Percentiles rank a stretch among this genome's conserved stretches.
These are phyloP conservation scores for Saccostrea echinata DNA, from an alignment of 1,140 invertebrate species.

Conservation along the genomic window DNA sequence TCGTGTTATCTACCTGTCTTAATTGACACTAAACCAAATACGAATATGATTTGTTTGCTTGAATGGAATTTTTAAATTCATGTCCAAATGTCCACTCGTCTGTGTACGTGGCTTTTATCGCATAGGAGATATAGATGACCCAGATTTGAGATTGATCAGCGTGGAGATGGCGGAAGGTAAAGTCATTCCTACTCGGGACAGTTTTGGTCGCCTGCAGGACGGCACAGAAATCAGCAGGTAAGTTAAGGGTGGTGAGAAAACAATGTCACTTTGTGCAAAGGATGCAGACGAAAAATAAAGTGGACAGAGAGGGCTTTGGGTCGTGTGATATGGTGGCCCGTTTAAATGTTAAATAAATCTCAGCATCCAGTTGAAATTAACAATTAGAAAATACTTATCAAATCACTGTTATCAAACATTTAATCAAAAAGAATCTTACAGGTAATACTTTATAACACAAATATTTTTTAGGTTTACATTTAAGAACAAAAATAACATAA, in stretches of 20 bases:
- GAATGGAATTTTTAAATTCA: neutral
- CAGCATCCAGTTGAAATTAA: too few relatives aligned
- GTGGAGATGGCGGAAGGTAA: neutral
- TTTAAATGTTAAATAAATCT: neutral
- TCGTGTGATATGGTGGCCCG: neutral
- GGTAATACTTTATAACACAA: too few relatives aligned
- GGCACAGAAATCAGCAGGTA: constrained; percentile 9
- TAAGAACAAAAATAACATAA: constrained; percentile 68
- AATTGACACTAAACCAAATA: too few relatives aligned
- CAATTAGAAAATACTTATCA: too few relatives aligned
- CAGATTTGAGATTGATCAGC: neutral
- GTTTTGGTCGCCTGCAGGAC: constrained; percentile 22
- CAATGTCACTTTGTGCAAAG: neutral
- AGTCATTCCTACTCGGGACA: neutral
- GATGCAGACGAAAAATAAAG: neutral
- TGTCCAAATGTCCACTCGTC: neutral
- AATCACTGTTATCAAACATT: too few relatives aligned
- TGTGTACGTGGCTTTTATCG: neutral
- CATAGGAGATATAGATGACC: neutral
- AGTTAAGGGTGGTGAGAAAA: neutral
- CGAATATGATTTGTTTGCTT: too few relatives aligned
- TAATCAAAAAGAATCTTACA: too few relatives aligned
- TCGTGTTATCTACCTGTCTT: too few relatives aligned
- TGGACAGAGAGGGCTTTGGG: neutral
- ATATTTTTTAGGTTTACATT: constrained; percentile 72